Conservation (phyloP, 2,113 vertebrate genomes). For the Cricetomys ansorgei region DNA sequence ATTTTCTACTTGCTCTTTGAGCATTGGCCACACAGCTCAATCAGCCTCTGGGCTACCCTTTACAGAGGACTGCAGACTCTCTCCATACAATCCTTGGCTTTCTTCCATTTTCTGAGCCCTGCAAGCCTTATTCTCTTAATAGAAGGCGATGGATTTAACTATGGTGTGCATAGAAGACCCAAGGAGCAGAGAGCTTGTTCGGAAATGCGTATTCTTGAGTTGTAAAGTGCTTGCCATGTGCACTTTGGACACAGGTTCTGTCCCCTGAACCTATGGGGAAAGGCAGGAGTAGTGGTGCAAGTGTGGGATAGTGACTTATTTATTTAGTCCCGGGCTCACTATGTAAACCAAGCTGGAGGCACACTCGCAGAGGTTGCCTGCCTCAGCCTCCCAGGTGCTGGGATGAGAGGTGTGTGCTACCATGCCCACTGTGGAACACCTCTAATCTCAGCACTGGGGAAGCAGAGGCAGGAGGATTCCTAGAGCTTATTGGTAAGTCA, state of each 20-base stretch:
- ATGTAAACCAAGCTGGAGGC: not conserved
- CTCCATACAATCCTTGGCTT: not conserved
- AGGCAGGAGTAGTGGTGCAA: not conserved
- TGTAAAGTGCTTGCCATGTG: not conserved
- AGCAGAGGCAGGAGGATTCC: not conserved
- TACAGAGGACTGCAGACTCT: not conserved
- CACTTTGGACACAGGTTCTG: not conserved
- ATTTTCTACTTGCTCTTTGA: not conserved
- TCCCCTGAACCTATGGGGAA: not conserved
- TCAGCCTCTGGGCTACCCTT: not conserved
- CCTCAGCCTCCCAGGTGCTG: not conserved
- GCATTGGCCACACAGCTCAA: not conserved
- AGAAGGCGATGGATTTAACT: not conserved
- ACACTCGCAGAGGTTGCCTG: not conserved
- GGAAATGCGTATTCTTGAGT: not conserved
- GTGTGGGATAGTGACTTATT: not conserved
- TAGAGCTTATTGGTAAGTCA: not conserved
- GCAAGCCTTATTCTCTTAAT: conserved; percentile 30
- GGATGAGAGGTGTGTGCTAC: not conserved
- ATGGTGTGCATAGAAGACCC: not conserved
- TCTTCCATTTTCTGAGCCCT: not conserved
- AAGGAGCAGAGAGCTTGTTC: not conserved
- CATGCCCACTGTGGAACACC: not conserved
- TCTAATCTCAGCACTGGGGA: not conserved
- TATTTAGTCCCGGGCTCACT: not conserved